These are phyloP conservation scores for Tetrax tetrax DNA, from an alignment of 2,113 vertebrate genomes.

Conservation along the genomic window DNA sequence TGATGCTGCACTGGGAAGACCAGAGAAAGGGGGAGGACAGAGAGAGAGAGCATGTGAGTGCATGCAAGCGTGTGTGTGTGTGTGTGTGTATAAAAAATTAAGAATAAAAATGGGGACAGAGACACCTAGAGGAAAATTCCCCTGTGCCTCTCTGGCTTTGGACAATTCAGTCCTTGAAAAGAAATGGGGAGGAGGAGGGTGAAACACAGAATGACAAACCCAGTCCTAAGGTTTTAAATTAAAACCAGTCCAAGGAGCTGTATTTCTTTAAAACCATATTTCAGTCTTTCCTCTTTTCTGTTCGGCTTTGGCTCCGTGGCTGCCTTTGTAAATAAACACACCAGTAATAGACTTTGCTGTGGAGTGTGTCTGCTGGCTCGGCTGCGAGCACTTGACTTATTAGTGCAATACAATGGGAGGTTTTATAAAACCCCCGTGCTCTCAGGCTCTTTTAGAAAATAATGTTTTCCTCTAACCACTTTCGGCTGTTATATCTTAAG, in stretches of 20 bases:
- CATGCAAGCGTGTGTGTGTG: neutral
- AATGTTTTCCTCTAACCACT: constrained; percentile 14
- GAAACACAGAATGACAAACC: neutral
- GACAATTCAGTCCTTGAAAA: neutral
- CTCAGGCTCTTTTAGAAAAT: neutral
- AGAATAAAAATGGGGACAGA: neutral
- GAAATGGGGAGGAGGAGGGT: neutral
- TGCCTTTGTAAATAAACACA: constrained; percentile 44
- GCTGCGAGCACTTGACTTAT: constrained; percentile 38
- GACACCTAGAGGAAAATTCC: constrained; percentile 46
- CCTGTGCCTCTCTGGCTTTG: neutral
- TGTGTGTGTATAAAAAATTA: rapidly evolving
- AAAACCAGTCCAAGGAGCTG: constrained; percentile 3
- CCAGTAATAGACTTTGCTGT: neutral
- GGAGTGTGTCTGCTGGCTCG: neutral
- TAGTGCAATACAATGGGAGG: constrained; percentile 47
- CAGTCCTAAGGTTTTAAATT: constrained; percentile 29
- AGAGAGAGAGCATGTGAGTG: no score
- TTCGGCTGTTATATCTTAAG: neutral
- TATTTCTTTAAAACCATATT: constrained; percentile 4
- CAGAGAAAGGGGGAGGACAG: neutral
- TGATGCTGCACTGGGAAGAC: neutral
- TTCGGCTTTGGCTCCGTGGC: neutral
- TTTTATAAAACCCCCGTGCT: constrained; percentile 30
- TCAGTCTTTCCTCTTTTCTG: neutral